phyloP scores from a whole-genome alignment of 2,888 invertebrate genomes.

The Anaspis maculata region DNA sequence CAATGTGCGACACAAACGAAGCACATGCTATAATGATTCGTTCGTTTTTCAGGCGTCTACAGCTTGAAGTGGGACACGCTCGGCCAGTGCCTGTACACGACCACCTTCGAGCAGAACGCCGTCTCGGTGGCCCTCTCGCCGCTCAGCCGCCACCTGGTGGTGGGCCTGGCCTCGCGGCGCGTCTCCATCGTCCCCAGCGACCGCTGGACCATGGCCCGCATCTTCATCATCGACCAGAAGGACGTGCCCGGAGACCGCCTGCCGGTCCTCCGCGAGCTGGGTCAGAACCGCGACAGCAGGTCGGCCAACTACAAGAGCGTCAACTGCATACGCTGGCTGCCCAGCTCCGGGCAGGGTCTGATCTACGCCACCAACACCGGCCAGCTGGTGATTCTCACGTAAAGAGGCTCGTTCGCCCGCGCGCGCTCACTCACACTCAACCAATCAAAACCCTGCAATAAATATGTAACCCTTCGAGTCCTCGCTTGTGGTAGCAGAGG shows the following conservation, averaged over 20 bases:
- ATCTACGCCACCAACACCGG: slow-evolving; percentile 82
- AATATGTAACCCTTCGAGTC: too few relatives aligned
- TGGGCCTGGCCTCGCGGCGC: slow-evolving; percentile 66
- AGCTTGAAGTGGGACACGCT: slow-evolving; percentile 67
- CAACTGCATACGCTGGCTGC: slow-evolving; percentile 80
- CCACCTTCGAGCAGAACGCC: slow-evolving; percentile 67
- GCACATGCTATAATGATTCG: too few relatives aligned
- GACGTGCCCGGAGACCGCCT: slow-evolving; percentile 34
- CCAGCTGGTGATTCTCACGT: slow-evolving; percentile 63
- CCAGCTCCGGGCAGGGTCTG: slow-evolving; percentile 73
- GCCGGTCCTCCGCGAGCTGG: slow-evolving; percentile 55
- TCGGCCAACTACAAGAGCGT: slow-evolving; percentile 60
- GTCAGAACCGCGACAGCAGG: slow-evolving; percentile 52
- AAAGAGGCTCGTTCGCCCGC: too few relatives aligned
- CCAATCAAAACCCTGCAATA: too few relatives aligned
- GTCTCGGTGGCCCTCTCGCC: slow-evolving; percentile 83
- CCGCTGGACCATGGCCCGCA: slow-evolving; percentile 43
- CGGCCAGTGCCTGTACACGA: slow-evolving; percentile 72
- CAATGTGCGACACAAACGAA: too few relatives aligned
- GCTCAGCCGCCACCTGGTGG: slow-evolving; percentile 66
- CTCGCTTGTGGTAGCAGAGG: too few relatives aligned
- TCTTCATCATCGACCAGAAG: slow-evolving; percentile 39
- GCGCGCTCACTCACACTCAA: too few relatives aligned
- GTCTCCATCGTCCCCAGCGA: slow-evolving; percentile 50
- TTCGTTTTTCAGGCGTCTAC: slow-evolving; percentile 59